Base-by-base conservation (phyloP, 2,113 vertebrate genomes). In the Potamarius usumacintae region DNA sequence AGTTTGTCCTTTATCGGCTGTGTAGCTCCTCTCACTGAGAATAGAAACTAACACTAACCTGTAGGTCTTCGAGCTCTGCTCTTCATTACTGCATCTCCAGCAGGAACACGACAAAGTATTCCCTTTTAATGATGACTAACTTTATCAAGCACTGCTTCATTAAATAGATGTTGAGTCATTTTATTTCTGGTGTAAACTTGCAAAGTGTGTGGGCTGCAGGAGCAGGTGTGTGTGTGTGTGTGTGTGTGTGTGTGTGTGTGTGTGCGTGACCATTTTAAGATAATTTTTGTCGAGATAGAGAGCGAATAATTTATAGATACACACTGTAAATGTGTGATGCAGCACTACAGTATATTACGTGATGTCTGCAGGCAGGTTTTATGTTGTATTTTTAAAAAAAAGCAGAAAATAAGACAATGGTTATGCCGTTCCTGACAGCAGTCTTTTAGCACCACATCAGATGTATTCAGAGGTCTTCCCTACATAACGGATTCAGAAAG, bases 101-200 rank as follows among this genome's bases (percentile, higher is more conserved):
- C 84, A 84, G 85, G 84, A 79, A 77, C 84, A 76, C 84, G 92
- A 92, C 91, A 88, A 90, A 86, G 88, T 72, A 84, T 52, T 90
- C 90, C 93, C 93, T 91, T 91, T 94, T 82, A 79, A 87, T 76
- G 78, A 91, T 89, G 60, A 96, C 94, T 95, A 95, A 95, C 93
- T 89, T 92, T 89, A 91, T 91, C 80, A 34, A 82, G 30, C 7
- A 34, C 85, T 72, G 87, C 81, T 25, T 88, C 83, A 90, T 91
- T 85, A 91, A 74, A 87, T 79, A 55, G 71, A 65, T 84, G 84
- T 80, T 86, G 80, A 87, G 86, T 77, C 89, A 81, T 90, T 92
- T 89, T 82, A 67, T 90, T 91, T n/a, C 82, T 90, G 83, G 83
- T 92, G 89, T 92, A 92, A 91, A 92, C 90, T 91, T 90, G 88